Conservation (phyloP, 2,113 vertebrate species). For the Seriola aureovittata region DNA sequence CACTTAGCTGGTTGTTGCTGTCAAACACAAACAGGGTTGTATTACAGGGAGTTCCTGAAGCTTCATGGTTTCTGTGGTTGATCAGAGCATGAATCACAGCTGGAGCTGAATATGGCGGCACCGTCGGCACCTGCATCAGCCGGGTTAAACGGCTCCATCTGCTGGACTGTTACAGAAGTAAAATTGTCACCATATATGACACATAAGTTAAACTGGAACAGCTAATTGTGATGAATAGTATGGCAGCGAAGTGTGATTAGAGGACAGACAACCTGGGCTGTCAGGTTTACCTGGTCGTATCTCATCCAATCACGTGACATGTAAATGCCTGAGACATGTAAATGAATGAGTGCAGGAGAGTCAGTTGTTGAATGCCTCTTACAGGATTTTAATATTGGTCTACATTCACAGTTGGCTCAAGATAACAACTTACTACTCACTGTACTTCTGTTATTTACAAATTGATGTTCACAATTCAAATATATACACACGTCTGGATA, state of each 20-base stretch:
- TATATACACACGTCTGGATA: background rate
- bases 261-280: background rate
- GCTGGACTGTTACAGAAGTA: background rate
- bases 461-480: background rate
- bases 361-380: background rate
- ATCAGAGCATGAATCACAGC: background rate
- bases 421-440: background rate
- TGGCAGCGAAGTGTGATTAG: background rate
- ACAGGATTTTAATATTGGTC: too few relatives aligned
- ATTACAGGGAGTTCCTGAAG: background rate
- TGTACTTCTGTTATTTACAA: background rate
- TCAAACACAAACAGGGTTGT: too few relatives aligned
- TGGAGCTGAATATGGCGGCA: background rate
- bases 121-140: background rate
- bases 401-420: too few relatives aligned
- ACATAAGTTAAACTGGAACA: background rate
- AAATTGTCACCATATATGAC: too few relatives aligned
- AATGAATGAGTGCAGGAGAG: too few relatives aligned
- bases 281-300: background rate
- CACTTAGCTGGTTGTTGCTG: too few relatives aligned
- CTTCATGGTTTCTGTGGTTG: background rate
- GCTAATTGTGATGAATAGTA: background rate
- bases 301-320: too few relatives aligned
- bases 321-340: too few relatives aligned
- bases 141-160: conserved; percentile 16